These are phyloP conservation scores for Orthonychiurus folsomi DNA, from an alignment of 2,888 invertebrate genomes.

Conservation along the genomic window DNA sequence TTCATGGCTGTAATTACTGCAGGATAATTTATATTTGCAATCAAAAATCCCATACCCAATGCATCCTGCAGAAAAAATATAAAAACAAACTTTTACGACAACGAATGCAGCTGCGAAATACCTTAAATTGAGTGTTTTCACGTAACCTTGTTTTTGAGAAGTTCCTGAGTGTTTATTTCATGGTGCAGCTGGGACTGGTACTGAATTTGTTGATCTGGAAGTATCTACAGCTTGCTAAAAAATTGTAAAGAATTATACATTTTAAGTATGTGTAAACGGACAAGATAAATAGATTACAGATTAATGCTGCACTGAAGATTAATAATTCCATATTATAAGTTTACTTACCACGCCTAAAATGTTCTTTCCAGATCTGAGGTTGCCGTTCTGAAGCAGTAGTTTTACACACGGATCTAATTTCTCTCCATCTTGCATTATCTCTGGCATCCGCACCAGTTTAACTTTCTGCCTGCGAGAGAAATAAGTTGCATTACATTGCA, in stretches of 20 bases:
- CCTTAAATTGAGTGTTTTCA: too few species aligned
- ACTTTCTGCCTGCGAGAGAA: conserved; percentile 20
- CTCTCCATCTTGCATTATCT: conserved; percentile 22
- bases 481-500: neutral
- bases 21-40: conserved; percentile 22
- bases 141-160: conserved; percentile 6
- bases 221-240: conserved; percentile 15
- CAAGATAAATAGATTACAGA: neutral
- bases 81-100: neutral
- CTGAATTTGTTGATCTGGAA: neutral
- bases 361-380: conserved; percentile 15
- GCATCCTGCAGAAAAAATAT: conserved; percentile 6
- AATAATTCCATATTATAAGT: too few species aligned
- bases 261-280: too few species aligned
- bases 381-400: conserved; percentile 18
- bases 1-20: conserved; percentile 23
- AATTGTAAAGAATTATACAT: conserved; percentile 1
- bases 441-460: conserved; percentile 27
- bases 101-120: too few species aligned
- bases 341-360: conserved; percentile 25
- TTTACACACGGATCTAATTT: conserved; percentile 27
- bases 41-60: conserved; percentile 31
- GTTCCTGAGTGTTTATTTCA: conserved; percentile 3
- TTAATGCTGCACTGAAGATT: neutral
- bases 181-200: neutral